Percentiles rank a stretch among this genome's conserved stretches.
Conservation (phyloP, 2,888 invertebrate species). For the Heteromurus nitidus region DNA sequence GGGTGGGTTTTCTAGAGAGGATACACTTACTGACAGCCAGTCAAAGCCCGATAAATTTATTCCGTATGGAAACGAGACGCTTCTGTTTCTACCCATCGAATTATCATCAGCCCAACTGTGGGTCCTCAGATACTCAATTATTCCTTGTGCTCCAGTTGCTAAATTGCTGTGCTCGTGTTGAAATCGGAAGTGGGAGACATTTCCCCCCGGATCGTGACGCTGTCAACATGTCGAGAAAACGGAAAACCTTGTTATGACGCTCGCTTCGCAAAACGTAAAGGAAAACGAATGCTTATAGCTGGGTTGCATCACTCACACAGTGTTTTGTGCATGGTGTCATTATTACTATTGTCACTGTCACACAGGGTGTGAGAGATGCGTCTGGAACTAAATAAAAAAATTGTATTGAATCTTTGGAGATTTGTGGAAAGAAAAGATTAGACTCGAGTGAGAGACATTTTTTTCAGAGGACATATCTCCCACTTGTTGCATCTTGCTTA, state of each 20-base stretch:
- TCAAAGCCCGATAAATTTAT: slow-evolving; percentile 69
- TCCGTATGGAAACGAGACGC: slow-evolving; percentile 60
- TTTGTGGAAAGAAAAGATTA: too few relatives aligned
- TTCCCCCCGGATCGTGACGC: background rate
- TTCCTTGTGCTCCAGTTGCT: background rate
- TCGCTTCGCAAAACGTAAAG: too few relatives aligned
- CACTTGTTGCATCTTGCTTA: too few relatives aligned
- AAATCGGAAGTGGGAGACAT: slow-evolving; percentile 5
- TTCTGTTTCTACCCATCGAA: background rate
- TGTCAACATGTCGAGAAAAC: background rate
- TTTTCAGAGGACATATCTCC: too few relatives aligned
- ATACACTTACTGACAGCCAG: slow-evolving; percentile 51
- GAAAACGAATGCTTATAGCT: too few relatives aligned
- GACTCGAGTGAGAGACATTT: too few relatives aligned
- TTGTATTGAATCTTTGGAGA: too few relatives aligned
- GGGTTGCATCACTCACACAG: too few relatives aligned
- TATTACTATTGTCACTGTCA: too few relatives aligned
- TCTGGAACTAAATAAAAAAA: too few relatives aligned
- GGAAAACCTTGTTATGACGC: slow-evolving; percentile 9
- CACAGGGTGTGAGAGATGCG: too few relatives aligned
- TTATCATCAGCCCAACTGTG: background rate
- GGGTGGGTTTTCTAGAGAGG: background rate
- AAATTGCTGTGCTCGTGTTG: background rate
- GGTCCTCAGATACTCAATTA: slow-evolving; percentile 2
- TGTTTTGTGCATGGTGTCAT: too few relatives aligned